Conservation (phyloP, 2,797 vertebrate species). For the Furcifer pardalis region DNA sequence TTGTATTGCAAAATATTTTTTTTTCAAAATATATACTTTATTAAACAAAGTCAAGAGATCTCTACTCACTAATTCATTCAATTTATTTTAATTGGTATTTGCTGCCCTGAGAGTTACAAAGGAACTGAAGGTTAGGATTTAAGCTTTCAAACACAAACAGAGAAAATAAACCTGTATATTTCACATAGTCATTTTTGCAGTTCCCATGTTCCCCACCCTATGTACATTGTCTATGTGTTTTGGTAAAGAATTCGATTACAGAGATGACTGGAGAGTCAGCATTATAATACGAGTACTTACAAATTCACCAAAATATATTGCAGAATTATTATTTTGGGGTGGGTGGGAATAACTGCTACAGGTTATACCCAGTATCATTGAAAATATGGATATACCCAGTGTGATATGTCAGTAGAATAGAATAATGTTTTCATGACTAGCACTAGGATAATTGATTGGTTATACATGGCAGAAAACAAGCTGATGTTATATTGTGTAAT, state of each 20-base stretch:
- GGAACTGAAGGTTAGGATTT: neutral
- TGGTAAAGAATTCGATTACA: neutral
- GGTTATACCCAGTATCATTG: neutral
- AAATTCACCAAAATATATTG: neutral
- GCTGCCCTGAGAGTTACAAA: neutral
- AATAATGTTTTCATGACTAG: constrained; percentile 37
- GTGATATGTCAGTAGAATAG: neutral
- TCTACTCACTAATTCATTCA: too few relatives aligned
- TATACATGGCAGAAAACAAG: neutral
- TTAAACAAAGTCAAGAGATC: too few relatives aligned
- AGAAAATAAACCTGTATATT: too few relatives aligned
- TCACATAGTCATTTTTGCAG: too few relatives aligned
- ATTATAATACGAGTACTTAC: neutral
- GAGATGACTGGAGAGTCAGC: too few relatives aligned
- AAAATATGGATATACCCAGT: constrained; percentile 23
- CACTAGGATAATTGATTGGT: neutral
- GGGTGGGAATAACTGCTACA: neutral
- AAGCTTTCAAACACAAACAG: neutral
- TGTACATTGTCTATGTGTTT: neutral
- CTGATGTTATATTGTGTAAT: constrained; percentile 33
- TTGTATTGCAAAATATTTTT: neutral
- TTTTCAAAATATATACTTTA: neutral
- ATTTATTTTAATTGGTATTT: neutral
- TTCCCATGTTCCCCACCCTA: too few relatives aligned
- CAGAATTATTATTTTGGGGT: too few relatives aligned